Conservation (phyloP, 2,797 vertebrate genomes). For the Sebastes taczanowskii region DNA sequence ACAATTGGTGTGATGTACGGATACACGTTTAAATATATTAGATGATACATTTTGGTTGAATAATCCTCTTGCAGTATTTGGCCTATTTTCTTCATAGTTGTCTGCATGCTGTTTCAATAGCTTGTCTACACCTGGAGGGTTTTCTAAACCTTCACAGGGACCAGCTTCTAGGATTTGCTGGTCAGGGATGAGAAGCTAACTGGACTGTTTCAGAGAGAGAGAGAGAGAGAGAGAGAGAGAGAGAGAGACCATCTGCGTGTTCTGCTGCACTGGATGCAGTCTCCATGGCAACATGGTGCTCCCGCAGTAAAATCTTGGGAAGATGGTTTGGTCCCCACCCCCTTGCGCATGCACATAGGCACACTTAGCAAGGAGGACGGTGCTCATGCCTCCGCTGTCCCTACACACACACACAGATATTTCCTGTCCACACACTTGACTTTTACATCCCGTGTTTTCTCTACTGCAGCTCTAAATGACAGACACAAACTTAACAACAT, state of each 20-base stretch:
- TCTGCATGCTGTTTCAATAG: conserved; percentile 37
- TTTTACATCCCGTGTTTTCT: not conserved
- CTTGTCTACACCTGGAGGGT: conserved; percentile 24
- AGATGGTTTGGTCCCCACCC: conserved; percentile 62
- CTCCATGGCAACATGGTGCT: conserved; percentile 82
- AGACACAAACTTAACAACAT: not conserved
- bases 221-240: not conserved
- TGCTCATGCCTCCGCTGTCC: conserved; percentile 18
- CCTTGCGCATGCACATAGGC: conserved; percentile 52
- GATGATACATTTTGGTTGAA: not conserved
- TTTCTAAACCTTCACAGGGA: conserved; percentile 28
- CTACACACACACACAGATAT: not conserved
- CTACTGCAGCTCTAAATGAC: not conserved
- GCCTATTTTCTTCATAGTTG: not conserved
- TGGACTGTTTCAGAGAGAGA: conserved; percentile 42
- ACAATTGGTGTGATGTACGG: not conserved
- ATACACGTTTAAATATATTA: not conserved
- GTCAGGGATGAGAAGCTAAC: conserved; percentile 45
- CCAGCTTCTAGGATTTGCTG: conserved; percentile 50
- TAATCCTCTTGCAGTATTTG: not conserved
- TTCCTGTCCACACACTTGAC: not conserved
- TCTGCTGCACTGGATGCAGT: conserved; percentile 81
- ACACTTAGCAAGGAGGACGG: conserved; percentile 16
- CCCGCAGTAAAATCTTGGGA: conserved; percentile 73
- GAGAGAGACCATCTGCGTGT: conserved; percentile 63